These are phyloP conservation scores for Henricia sp. DNA, from an alignment of 53 echinoderm and acorn worm species.

Conservation along the genomic window DNA sequence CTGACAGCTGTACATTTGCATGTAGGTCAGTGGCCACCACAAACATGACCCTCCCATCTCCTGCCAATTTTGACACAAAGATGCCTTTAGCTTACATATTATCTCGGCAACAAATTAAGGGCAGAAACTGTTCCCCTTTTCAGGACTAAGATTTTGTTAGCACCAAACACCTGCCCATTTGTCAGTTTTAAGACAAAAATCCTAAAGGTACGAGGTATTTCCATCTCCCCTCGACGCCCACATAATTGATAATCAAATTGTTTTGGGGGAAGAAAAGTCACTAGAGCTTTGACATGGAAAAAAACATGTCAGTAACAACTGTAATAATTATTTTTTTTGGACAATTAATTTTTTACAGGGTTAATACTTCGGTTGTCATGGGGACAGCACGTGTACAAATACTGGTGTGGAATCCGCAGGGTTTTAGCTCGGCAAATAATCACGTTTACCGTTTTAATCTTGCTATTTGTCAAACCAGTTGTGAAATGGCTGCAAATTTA, in stretches of 20 bases:
- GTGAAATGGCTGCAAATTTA: no score
- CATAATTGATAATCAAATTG: conserved; percentile 8
- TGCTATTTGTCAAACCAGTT: background rate
- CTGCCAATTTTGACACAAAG: background rate
- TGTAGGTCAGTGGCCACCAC: no score
- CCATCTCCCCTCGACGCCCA: conserved; percentile 5
- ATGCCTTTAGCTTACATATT: no score
- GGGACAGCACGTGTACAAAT: background rate
- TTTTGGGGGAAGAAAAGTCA: background rate
- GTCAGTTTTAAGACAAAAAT: background rate
- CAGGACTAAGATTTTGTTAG: background rate
- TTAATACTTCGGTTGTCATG: background rate
- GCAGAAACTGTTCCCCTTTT: background rate
- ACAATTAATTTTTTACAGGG: background rate
- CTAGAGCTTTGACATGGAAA: conserved; percentile 6
- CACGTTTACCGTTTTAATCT: background rate
- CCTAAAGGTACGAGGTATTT: conserved; percentile 19
- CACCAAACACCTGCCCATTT: conserved; percentile 21
- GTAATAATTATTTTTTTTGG: background rate
- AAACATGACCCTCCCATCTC: background rate
- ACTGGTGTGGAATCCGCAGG: background rate
- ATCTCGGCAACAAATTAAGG: background rate
- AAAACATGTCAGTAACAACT: background rate
- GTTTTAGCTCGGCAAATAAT: background rate
- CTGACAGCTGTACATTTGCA: no score